Evolutionary conservation across 2,888 invertebrate species (phyloP), one percentile per base, ranked within the genome.

Genomic region (Melipona bicolor): DNA sequence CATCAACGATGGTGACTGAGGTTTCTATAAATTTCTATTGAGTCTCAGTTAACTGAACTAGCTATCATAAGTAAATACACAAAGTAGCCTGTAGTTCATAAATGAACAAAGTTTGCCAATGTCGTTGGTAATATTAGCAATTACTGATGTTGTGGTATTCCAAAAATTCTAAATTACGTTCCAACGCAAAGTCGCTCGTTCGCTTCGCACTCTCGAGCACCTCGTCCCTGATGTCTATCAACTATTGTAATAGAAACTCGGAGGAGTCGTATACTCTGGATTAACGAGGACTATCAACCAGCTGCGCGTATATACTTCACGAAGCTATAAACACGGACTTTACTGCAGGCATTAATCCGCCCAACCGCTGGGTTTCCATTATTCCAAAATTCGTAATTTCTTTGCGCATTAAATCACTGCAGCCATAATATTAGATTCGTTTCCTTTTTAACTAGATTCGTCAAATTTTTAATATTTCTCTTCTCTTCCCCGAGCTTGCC

Each of bases 301-400:
- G 15, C n/a, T 56, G 56, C 56, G 56, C 56, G n/a, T n/a, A n/a
- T 15, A 56, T 27, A 56, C n/a, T 56, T 56, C n/a, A 0, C 15
- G n/a, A n/a, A n/a, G 56, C 56, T 56, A 56, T 56, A 56, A 56
- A 56, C 56, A n/a, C 15, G n/a, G n/a, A 56, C n/a, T n/a, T 56
- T 56, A n/a, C 56, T n/a, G 15, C n/a, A n/a, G n/a, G n/a, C n/a
- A n/a, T 56, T n/a, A 56, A 56, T 56, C n/a, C 56, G n/a, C 15
- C 4, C n/a, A 13, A n/a, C n/a, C 0, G 27, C 5, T 56, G 15
- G n/a, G 15, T n/a, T n/a, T 15, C n/a, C n/a, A 15, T 56, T 56
- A 15, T 56, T 56, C n/a, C 56, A 56, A 15, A 56, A 56, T 56
- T 56, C n/a, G n/a, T 56, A 13, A 15, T 56, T 56, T 56, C 5